A percentile compares a stretch with the other conserved stretches of the same genome.
Evolutionary conservation across 2,888 invertebrate species (phyloP).

Genomic region (Epistrophella euchroma): DNA sequence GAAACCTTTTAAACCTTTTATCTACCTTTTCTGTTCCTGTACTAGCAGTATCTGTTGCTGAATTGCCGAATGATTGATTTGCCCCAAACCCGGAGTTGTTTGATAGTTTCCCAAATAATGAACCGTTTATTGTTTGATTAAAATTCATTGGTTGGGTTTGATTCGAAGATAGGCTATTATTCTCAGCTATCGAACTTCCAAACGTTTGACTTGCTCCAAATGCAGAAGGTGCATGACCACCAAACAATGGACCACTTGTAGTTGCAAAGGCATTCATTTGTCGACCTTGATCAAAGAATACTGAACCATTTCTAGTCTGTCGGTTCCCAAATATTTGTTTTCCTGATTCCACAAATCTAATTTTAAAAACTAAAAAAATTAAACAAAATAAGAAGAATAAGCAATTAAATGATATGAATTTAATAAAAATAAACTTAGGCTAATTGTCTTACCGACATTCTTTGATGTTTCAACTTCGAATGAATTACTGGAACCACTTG

Average conservation of each 20-base stretch:
- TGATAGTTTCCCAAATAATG: slow-evolving; percentile 80
- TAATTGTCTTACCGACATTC: background rate
- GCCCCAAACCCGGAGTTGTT: background rate
- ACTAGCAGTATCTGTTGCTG: background rate
- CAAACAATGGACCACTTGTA: slow-evolving; percentile 84
- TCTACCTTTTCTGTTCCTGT: background rate
- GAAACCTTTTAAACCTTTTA: background rate
- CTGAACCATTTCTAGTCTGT: slow-evolving; percentile 3
- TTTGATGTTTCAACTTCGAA: slow-evolving; percentile 7
- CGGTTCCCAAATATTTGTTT: background rate
- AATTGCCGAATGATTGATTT: background rate
- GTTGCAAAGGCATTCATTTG: slow-evolving; percentile 1
- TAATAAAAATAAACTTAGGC: too few relatives aligned
- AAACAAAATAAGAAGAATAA: background rate
- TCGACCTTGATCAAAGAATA: slow-evolving; percentile 18
- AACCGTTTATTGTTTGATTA: slow-evolving; percentile 84
- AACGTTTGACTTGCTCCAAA: background rate
- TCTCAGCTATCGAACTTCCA: background rate
- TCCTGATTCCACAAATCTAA: background rate
- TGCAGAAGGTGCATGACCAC: slow-evolving; percentile 81
- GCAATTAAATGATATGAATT: too few relatives aligned
- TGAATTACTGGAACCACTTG: background rate
- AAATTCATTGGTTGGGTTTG: slow-evolving; percentile 83
- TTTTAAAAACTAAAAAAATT: background rate
- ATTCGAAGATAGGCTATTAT: background rate